Conservation (phyloP, 2,888 invertebrate genomes). For the Hybos culiciformis region DNA sequence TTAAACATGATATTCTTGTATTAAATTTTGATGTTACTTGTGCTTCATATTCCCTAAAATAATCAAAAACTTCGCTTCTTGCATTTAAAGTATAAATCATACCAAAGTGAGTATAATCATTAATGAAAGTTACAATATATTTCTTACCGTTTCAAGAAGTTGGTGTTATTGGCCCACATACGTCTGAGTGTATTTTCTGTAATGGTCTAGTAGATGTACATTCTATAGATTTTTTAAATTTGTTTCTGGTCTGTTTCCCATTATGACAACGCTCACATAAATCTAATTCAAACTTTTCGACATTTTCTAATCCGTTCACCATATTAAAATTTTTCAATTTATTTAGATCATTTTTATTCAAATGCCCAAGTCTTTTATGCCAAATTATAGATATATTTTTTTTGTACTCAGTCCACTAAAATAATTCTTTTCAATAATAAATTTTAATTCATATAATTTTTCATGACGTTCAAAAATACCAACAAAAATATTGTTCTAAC, state of each 20-base stretch:
- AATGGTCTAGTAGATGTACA: conserved; percentile 7
- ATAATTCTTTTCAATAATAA: too few species aligned
- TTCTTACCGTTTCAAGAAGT: conserved; percentile 15
- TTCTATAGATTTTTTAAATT: conserved; percentile 14
- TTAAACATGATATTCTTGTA: conserved; percentile 8
- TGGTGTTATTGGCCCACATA: conserved; percentile 22
- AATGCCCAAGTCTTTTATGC: conserved; percentile 2
- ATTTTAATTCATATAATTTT: too few species aligned
- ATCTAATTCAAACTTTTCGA: neutral
- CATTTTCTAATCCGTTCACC: neutral
- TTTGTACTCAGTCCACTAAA: too few species aligned
- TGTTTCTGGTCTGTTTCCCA: conserved; percentile 15
- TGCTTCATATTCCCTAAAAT: conserved; percentile 5
- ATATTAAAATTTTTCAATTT: neutral
- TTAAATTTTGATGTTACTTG: conserved; percentile 6
- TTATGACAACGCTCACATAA: conserved; percentile 13
- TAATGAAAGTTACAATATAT: conserved; percentile 21
- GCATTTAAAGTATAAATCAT: conserved; percentile 15
- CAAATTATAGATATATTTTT: neutral
- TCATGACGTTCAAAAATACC: too few species aligned
- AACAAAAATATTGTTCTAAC: too few species aligned
- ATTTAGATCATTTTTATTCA: neutral
- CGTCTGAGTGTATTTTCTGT: conserved; percentile 19
- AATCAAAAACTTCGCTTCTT: conserved; percentile 9
- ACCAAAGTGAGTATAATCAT: conserved; percentile 21